A percentile compares a stretch with the other conserved stretches of the same genome.
These are phyloP conservation scores for Macquaria australasica DNA, from an alignment of 2,113 vertebrate genomes.

Conservation along the genomic window DNA sequence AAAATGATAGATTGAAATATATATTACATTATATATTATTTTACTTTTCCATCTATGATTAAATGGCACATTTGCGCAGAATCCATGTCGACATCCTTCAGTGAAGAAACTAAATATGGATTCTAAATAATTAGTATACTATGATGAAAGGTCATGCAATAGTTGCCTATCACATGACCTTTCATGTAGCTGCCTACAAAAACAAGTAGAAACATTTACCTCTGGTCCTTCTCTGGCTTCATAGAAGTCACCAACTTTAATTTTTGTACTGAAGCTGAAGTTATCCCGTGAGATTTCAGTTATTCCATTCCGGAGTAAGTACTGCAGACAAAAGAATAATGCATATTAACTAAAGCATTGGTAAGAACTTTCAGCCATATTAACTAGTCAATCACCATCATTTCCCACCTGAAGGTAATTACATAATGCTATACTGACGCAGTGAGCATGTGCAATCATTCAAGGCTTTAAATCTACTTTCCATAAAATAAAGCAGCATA, in stretches of 20 bases:
- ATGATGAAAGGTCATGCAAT: not conserved
- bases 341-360: constrained; percentile 11
- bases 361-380: not conserved
- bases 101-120: not conserved
- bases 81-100: not conserved
- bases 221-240: constrained; percentile 96
- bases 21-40: not conserved
- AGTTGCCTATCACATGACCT: too few species aligned
- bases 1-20: not conserved
- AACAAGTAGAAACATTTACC: constrained; percentile 80
- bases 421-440: not conserved
- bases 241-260: constrained; percentile 98
- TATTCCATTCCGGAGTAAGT: constrained; percentile 96
- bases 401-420: not conserved
- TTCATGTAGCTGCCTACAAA: too few species aligned
- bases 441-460: not conserved
- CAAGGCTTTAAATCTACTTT: not conserved
- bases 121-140: not conserved
- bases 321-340: constrained; percentile 85
- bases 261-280: constrained; percentile 99
- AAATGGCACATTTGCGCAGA: not conserved
- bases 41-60: not conserved
- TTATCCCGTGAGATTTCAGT: constrained; percentile 96
- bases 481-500: not conserved
- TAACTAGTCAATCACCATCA: not conserved